Evolutionary conservation across 2,888 invertebrate genomes (phyloP), one percentile per base, ranked within the genome.

Genomic region (Parascotia fuliginaria): DNA sequence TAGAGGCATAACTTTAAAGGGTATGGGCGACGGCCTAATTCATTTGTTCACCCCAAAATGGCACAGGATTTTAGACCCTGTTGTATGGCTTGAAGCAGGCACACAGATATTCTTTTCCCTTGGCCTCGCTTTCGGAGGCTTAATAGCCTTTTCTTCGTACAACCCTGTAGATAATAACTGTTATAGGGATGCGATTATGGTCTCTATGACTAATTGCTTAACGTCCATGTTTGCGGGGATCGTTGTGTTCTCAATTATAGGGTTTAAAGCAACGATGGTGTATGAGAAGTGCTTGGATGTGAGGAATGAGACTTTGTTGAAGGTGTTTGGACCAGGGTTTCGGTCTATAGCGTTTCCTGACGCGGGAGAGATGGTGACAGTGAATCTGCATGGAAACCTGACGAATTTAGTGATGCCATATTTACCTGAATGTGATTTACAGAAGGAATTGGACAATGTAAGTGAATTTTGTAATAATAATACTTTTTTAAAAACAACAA

Each of bases 31-130:
- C 75, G 98, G 98, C 0, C 88, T 98, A 0, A 93, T 95, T 3
- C 98, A 98, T 87, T 93, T 98, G 16, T 98, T 98, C 79, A 97
- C 97, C 0, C 98, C 98, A 0, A 96, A 97, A 91, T 97, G 98
- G 96, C 96, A 96, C 74, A 97, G 95, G 52, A 93, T 99, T 49
- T 88, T 96, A 27, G 98, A 98, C 89, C 98, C 98, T 6, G 97
- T 97, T 0, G 98, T 99, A 0, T 99, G 99, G 99, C 88, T 99
- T 43, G 98, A 99, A 89, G 98, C 99, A 0, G 98, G 98, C 1
- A 98, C 98, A 0, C 99, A 99, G 85, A 98, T 99, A 73, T 99
- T 99, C 92, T 99, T 98, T 87, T 98, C 98, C 0, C 93, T 98
- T 54, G 98, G 98, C 6, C 89, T 99, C 39, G 98, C 98, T 0